Conservation (phyloP, 2,797 vertebrate species). For the Brachyrhaphis roseni region DNA sequence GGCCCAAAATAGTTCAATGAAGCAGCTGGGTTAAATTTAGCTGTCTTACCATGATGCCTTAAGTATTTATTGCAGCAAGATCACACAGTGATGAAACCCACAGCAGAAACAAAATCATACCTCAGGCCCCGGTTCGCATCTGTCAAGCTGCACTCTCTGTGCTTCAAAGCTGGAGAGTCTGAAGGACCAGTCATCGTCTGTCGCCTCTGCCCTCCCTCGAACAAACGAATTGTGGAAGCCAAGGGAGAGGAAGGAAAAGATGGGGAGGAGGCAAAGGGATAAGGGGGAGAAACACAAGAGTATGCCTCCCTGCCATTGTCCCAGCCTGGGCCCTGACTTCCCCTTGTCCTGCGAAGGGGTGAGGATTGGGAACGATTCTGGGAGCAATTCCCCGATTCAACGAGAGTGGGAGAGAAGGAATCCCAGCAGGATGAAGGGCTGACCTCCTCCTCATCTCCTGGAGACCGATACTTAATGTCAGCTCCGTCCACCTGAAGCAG, state of each 20-base stretch:
- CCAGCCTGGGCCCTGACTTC: constrained; percentile 25
- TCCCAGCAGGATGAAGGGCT: constrained; percentile 58
- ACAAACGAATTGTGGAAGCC: constrained; percentile 68
- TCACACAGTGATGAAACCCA: background rate
- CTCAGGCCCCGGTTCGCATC: constrained; percentile 82
- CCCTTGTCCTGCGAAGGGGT: constrained; percentile 25
- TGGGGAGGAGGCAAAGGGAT: constrained; percentile 50
- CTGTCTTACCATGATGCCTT: background rate
- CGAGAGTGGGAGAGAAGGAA: constrained; percentile 40
- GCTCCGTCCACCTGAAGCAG: constrained; percentile 79
- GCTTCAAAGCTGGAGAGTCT: constrained; percentile 74
- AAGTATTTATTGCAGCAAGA: background rate
- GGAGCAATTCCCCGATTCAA: constrained; percentile 48
- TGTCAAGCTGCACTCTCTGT: constrained; percentile 70
- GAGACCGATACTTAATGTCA: constrained; percentile 75
- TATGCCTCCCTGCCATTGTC: constrained; percentile 51
- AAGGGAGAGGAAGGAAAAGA: constrained; percentile 72
- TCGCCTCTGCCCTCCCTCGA: constrained; percentile 63
- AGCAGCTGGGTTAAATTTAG: background rate
- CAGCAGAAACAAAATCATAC: constrained; percentile 66
- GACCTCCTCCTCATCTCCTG: constrained; percentile 63
- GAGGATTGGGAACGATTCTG: constrained; percentile 51
- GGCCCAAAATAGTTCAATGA: background rate
- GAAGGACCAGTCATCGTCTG: constrained; percentile 60
- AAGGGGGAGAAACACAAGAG: constrained; percentile 51